phyloP scores from a whole-genome alignment of 2,888 invertebrate genomes.

The Heliconius erato region DNA sequence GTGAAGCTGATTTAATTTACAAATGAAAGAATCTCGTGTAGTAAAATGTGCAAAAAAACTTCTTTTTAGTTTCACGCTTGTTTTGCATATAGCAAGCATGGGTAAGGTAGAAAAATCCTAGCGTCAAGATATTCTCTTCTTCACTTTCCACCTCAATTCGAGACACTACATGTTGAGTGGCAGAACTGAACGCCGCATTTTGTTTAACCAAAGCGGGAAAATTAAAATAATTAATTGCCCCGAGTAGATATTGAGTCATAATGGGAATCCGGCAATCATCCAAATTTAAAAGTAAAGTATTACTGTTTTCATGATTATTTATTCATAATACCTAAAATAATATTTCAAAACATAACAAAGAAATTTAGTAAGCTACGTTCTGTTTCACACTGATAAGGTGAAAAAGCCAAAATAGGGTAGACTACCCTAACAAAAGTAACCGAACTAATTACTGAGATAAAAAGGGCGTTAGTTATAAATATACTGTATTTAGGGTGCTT shows the following conservation, averaged over 20 bases:
- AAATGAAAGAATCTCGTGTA: too few species aligned
- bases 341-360: neutral
- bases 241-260: too few species aligned
- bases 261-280: too few species aligned
- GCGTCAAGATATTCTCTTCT: neutral
- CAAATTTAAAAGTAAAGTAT: too few species aligned
- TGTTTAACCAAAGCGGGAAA: neutral
- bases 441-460: slow-evolving; percentile 27
- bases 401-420: neutral
- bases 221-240: too few species aligned
- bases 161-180: neutral
- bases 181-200: neutral
- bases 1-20: too few species aligned
- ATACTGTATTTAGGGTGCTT: slow-evolving; percentile 14
- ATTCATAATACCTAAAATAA: neutral
- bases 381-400: neutral
- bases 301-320: too few species aligned
- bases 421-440: neutral
- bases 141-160: neutral
- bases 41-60: too few species aligned
- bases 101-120: too few species aligned
- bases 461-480: slow-evolving; percentile 5
- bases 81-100: too few species aligned
- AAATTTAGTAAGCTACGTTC: neutral
- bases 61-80: too few species aligned